These are phyloP conservation scores for Watsonalla binaria DNA, from an alignment of 2,888 invertebrate genomes.

Conservation along the genomic window DNA sequence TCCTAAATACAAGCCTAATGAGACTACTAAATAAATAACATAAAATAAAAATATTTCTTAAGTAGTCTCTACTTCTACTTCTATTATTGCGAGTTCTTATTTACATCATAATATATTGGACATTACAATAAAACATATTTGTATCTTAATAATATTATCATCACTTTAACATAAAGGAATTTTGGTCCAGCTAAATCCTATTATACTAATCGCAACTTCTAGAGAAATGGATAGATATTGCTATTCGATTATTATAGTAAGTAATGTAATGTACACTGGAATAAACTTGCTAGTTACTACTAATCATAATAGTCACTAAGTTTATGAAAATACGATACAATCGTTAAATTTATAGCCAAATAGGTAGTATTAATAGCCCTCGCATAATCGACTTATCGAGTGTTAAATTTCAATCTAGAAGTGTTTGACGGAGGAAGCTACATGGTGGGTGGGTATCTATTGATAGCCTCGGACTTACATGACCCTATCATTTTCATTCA, in stretches of 20 bases:
- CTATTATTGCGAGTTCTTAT: slow-evolving; percentile 75
- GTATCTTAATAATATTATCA: slow-evolving; percentile 50
- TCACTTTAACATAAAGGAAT: slow-evolving; percentile 66
- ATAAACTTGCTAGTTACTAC: slow-evolving; percentile 37
- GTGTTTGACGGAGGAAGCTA: not conserved
- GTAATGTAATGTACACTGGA: slow-evolving; percentile 51
- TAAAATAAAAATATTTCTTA: slow-evolving; percentile 53
- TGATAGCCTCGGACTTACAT: not conserved
- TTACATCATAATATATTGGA: slow-evolving; percentile 58
- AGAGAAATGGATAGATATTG: slow-evolving; percentile 61
- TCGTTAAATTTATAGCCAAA: slow-evolving; percentile 24
- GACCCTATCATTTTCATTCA: not conserved
- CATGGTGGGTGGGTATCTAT: not conserved
- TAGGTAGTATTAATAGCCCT: slow-evolving; percentile 28
- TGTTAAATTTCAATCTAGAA: not conserved
- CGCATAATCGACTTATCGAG: slow-evolving; percentile 11
- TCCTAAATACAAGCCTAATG: slow-evolving; percentile 49
- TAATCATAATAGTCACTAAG: slow-evolving; percentile 31
- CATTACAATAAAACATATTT: slow-evolving; percentile 58
- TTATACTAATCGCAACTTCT: slow-evolving; percentile 67
- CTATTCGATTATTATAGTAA: slow-evolving; percentile 47
- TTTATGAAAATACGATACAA: slow-evolving; percentile 32
- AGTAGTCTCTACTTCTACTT: slow-evolving; percentile 53
- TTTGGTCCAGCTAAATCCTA: slow-evolving; percentile 78
- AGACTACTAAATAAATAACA: slow-evolving; percentile 68